These are phyloP conservation scores for Parochlus steinenii DNA, from an alignment of 2,888 invertebrate genomes.

Conservation along the genomic window DNA sequence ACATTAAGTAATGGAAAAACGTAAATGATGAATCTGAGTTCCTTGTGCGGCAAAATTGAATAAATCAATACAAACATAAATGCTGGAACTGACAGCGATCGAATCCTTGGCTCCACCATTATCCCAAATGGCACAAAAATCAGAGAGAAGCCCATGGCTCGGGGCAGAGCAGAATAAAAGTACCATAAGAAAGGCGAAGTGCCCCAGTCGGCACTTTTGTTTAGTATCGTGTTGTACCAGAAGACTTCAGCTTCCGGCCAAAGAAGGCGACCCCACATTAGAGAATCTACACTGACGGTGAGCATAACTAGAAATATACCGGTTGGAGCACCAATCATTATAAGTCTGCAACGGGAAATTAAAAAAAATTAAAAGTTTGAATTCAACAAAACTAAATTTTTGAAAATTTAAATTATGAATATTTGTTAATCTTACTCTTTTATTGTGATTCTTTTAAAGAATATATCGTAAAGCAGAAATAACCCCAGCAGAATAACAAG, in stretches of 20 bases:
- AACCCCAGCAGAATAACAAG: constrained; percentile 73
- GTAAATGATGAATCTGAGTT: constrained; percentile 92
- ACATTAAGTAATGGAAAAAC: constrained; percentile 88
- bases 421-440: constrained; percentile 36
- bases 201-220: constrained; percentile 93
- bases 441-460: constrained; percentile 48
- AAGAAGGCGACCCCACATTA: constrained; percentile 75
- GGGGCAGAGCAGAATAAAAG: constrained; percentile 91
- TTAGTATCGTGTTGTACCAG: constrained; percentile 86
- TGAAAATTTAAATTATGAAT: constrained; percentile 1
- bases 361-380: too few species aligned
- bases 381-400: too few species aligned
- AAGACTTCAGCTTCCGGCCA: constrained; percentile 99
- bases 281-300: constrained; percentile 72
- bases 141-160: constrained; percentile 70
- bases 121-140: constrained; percentile 64
- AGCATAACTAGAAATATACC: constrained; percentile 48
- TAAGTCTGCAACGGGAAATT: constrained; percentile 36
- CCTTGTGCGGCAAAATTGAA: constrained; percentile 94
- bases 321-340: constrained; percentile 55
- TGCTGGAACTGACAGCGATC: constrained; percentile 51
- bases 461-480: constrained; percentile 64
- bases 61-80: constrained; percentile 72
- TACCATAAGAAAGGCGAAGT: constrained; percentile 95
- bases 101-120: constrained; percentile 51